phyloP scores from a whole-genome alignment of 1,140 invertebrate genomes.

The Lasaia peninsularis region DNA sequence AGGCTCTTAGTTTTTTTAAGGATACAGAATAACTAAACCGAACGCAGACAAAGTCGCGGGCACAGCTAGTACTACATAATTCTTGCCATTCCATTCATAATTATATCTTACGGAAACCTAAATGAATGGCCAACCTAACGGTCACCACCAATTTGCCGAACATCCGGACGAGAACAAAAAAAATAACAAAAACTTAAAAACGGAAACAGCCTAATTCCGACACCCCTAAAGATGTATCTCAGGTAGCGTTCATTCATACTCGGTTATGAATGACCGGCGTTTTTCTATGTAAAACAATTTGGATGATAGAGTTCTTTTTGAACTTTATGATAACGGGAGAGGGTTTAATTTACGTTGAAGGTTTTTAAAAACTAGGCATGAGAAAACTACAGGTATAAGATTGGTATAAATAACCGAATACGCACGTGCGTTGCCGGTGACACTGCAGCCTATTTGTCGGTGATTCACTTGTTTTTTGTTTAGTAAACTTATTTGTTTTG shows the following conservation, averaged over 20 bases:
- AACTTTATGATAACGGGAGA: not conserved
- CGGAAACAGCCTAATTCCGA: conserved; percentile 39
- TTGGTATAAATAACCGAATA: not conserved
- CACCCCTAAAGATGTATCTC: conserved; percentile 40
- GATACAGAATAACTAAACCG: too few species aligned
- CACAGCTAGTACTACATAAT: too few species aligned
- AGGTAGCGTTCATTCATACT: conserved; percentile 59
- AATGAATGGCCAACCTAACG: conserved; percentile 44
- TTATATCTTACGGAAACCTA: conserved; percentile 17
- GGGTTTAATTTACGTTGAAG: not conserved
- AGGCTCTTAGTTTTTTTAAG: too few species aligned
- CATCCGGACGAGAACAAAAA: conserved; percentile 49
- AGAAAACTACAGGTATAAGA: conserved; percentile 10
- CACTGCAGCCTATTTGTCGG: conserved; percentile 3
- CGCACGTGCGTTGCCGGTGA: conserved; percentile 4
- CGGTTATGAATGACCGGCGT: conserved; percentile 50
- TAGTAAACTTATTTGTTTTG: conserved; percentile 2
- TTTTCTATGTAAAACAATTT: conserved; percentile 12
- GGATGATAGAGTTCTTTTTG: not conserved
- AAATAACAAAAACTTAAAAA: conserved; percentile 44
- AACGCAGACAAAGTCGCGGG: too few species aligned
- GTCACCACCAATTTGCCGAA: conserved; percentile 51
- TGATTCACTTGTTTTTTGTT: conserved; percentile 7
- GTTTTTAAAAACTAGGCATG: not conserved
- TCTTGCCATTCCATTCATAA: not conserved